These are phyloP conservation scores for Dusona sp. DNA, from an alignment of 2,888 invertebrate genomes.

Conservation along the genomic window DNA sequence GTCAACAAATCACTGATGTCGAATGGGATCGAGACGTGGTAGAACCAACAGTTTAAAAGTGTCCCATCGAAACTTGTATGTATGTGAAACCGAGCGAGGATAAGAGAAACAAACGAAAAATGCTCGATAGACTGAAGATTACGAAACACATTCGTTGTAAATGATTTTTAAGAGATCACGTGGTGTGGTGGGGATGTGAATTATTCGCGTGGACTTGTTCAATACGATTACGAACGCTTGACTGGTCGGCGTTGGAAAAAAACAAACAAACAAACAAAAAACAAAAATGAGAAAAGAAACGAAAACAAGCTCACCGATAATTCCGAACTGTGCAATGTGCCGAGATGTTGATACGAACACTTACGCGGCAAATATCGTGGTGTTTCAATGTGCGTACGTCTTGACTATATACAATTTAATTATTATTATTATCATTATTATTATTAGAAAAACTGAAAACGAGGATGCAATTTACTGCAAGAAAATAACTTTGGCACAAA, in stretches of 20 bases:
- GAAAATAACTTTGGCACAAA: conserved; percentile 40
- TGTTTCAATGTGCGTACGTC: conserved; percentile 59
- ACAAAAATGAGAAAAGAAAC: conserved; percentile 50
- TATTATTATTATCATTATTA: conserved; percentile 35
- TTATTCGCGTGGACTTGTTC: conserved; percentile 26
- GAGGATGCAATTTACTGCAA: conserved; percentile 27
- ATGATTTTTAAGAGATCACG: conserved; percentile 72
- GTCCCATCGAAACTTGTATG: conserved; percentile 59
- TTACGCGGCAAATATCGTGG: conserved; percentile 49
- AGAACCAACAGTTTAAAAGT: conserved; percentile 16
- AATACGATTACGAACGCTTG: conserved; percentile 36
- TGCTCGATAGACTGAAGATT: conserved; percentile 79
- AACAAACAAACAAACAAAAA: conserved; percentile 36
- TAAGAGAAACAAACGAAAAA: conserved; percentile 46
- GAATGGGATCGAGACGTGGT: conserved; percentile 43
- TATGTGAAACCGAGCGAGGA: conserved; percentile 55
- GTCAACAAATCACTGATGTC: conserved; percentile 18
- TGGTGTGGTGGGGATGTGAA: conserved; percentile 22
- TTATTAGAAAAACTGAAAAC: conserved; percentile 34
- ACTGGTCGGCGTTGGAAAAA: conserved; percentile 1
- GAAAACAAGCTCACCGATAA: conserved; percentile 67
- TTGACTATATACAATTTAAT: conserved; percentile 64
- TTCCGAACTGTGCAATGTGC: conserved; percentile 79
- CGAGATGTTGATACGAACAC: conserved; percentile 70
- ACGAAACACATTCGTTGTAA: conserved; percentile 77